A percentile compares a stretch with the other conserved stretches of the same genome.
phyloP scores from a whole-genome alignment of 1,140 invertebrate genomes.

The Dinothrombium tinctorium region DNA sequence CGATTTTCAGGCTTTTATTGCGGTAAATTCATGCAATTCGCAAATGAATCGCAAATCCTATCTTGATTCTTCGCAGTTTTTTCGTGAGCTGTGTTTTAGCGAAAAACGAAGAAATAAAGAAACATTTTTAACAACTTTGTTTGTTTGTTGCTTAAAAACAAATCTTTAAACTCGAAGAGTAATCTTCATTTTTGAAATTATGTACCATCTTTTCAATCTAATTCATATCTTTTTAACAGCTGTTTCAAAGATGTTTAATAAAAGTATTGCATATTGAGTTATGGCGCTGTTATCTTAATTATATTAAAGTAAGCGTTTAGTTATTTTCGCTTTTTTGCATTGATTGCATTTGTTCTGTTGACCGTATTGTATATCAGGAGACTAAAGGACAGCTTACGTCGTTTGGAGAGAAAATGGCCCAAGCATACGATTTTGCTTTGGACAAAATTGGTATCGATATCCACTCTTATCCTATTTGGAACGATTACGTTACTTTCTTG shows the following conservation, averaged over 20 bases:
- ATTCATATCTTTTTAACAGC: constrained; percentile 34
- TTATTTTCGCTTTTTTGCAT: not conserved
- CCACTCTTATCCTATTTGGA: constrained; percentile 84
- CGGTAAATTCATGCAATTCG: too few relatives aligned
- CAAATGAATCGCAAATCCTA: too few relatives aligned
- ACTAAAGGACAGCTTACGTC: constrained; percentile 76
- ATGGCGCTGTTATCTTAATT: constrained; percentile 91
- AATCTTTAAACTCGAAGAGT: too few relatives aligned
- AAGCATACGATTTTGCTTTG: constrained; percentile 95
- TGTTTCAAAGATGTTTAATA: constrained; percentile 91
- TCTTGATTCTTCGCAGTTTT: too few relatives aligned
- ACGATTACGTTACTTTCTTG: constrained; percentile 92
- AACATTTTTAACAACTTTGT: too few relatives aligned
- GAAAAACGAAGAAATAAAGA: too few relatives aligned
- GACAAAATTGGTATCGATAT: constrained; percentile 98
- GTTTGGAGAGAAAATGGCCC: constrained; percentile 91
- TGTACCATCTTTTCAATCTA: constrained; percentile 9
- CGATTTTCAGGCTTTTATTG: too few relatives aligned
- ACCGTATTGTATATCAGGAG: constrained; percentile 27
- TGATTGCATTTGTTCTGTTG: not conserved
- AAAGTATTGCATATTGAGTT: constrained; percentile 90
- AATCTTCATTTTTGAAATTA: constrained; percentile 9
- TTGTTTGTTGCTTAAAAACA: too few relatives aligned
- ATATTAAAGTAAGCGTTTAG: constrained; percentile 46
- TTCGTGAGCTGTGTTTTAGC: too few relatives aligned